A percentile compares a stretch with the other conserved stretches of the same genome.
These are phyloP conservation scores for Solea senegalensis DNA, from an alignment of 2,113 vertebrate species.

Conservation along the genomic window DNA sequence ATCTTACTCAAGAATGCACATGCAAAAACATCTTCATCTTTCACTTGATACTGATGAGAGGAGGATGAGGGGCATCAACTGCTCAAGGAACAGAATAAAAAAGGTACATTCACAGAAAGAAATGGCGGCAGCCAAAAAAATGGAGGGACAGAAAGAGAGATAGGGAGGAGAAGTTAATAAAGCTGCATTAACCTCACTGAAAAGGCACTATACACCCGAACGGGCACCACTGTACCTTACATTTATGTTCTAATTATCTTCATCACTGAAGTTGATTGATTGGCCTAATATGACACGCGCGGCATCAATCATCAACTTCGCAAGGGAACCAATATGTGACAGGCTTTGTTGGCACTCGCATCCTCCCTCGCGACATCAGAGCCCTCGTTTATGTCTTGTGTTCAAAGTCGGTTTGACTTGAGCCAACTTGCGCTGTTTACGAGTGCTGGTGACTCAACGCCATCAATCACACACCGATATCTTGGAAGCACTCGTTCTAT, in stretches of 20 bases:
- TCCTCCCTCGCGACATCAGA: slow-evolving; percentile 17
- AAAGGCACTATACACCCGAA: slow-evolving; percentile 46
- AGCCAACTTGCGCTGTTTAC: slow-evolving; percentile 43
- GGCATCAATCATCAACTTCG: slow-evolving; percentile 53
- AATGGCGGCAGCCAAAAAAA: slow-evolving; percentile 14
- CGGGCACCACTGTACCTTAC: slow-evolving; percentile 50
- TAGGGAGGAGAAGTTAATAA: slow-evolving; percentile 40
- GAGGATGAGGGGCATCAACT: slow-evolving; percentile 3
- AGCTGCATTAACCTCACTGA: slow-evolving; percentile 47
- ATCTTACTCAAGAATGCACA: slow-evolving; percentile 1
- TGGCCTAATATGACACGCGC: slow-evolving; percentile 51
- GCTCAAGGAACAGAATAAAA: slow-evolving; percentile 1
- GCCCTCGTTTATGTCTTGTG: slow-evolving; percentile 28
- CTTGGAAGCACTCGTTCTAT: slow-evolving; percentile 25
- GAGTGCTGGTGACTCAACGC: slow-evolving; percentile 29
- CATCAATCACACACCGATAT: slow-evolving; percentile 43
- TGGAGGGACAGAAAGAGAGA: slow-evolving; percentile 10
- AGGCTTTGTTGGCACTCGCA: slow-evolving; percentile 39
- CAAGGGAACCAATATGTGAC: slow-evolving; percentile 49
- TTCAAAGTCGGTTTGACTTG: slow-evolving; percentile 29
- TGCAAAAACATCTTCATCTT: slow-evolving; percentile 15
- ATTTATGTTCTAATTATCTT: slow-evolving; percentile 75
- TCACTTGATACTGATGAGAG: background rate
- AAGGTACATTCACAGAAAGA: slow-evolving; percentile 9
- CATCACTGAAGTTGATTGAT: slow-evolving; percentile 68